phyloP scores from a whole-genome alignment of 2,113 vertebrate genomes.

The Xenopus borealis region DNA sequence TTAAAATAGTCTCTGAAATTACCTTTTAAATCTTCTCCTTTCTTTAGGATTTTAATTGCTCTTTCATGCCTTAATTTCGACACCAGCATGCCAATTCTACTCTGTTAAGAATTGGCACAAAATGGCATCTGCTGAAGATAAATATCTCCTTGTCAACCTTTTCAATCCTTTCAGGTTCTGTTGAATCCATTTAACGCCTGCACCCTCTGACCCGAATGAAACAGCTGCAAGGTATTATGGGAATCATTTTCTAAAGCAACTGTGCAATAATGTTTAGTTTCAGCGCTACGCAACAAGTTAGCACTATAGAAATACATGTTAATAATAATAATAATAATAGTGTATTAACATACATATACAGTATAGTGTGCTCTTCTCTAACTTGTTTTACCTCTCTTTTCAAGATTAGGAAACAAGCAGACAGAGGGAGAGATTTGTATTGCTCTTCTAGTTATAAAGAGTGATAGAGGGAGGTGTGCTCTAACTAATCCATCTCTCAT shows the following conservation, averaged over 20 bases:
- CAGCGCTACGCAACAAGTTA: no score
- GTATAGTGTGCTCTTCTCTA: no score
- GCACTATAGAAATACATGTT: no score
- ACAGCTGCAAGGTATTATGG: slow-evolving; percentile 14
- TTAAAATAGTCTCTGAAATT: slow-evolving; percentile 46
- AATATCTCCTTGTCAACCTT: slow-evolving; percentile 45
- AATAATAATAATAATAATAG: no score
- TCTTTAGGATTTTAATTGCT: slow-evolving; percentile 45
- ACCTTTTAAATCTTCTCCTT: slow-evolving; percentile 46
- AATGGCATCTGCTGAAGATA: slow-evolving; percentile 44
- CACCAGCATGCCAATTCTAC: slow-evolving; percentile 43
- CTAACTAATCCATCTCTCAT: no score
- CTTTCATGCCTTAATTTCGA: slow-evolving; percentile 46
- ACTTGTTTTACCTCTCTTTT: no score
- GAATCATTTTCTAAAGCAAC: background rate
- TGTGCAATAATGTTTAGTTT: no score
- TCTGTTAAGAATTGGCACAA: slow-evolving; percentile 38
- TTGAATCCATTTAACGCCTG: slow-evolving; percentile 30
- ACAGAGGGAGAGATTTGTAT: no score
- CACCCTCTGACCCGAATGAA: slow-evolving; percentile 17
- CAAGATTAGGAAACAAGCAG: no score
- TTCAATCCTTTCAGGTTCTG: slow-evolving; percentile 27
- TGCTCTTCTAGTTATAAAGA: no score
- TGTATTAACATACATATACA: no score
- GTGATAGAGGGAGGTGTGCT: no score